Base-by-base conservation (phyloP, 2,113 vertebrate species). In the Aldabrachelys gigantea region DNA sequence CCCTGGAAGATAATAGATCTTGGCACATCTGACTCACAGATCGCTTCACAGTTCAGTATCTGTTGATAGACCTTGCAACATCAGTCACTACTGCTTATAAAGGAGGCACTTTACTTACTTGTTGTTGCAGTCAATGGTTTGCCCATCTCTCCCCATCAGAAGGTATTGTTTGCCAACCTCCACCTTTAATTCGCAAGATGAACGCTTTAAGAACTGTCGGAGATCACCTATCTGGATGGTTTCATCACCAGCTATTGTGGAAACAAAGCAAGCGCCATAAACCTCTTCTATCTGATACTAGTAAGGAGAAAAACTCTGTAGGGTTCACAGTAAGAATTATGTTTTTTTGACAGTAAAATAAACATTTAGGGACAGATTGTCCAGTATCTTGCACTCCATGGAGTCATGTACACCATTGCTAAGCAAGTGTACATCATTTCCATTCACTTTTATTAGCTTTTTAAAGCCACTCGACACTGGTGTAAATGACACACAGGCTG, bases 81-180 rank as follows among this genome's bases (percentile, higher is more conserved):
- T 35, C 85, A 82, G n/a, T 72, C 7, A 0, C 79, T 86, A n/a
- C 44, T 87, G 29, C 65, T 84, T 56, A 69, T 83, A 85, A 84
- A 38, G 14, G 5, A 44, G 62, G 16, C 41, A 27, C 41, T 89
- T 38, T 62, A 96, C 98, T 96, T 89, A 98, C 98, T 95, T 95
- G 80, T 93, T 85, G 19, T 96, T 93, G 80, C 54, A 78, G 12
- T 95, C 90, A 2, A 95, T 88, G 0, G 97, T 96, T 80, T 85
- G 75, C 3, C 94, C 85, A 2, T 98, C 91, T 69, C 90, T 95
- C 1, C 98, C 98, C 98, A 98, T 98, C 41, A 98, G 62, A 82
- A 98, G 94, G 90, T 98, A 98, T 25, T 54, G 56, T 2, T 96
- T 95, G 50, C 96, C 95, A 10, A 2, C 1, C 3, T 89, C 59